Percentiles rank a stretch among this genome's conserved stretches.
Evolutionary conservation across 1,140 invertebrate genomes (phyloP).

Genomic region (Calliopsis andreniformis): DNA sequence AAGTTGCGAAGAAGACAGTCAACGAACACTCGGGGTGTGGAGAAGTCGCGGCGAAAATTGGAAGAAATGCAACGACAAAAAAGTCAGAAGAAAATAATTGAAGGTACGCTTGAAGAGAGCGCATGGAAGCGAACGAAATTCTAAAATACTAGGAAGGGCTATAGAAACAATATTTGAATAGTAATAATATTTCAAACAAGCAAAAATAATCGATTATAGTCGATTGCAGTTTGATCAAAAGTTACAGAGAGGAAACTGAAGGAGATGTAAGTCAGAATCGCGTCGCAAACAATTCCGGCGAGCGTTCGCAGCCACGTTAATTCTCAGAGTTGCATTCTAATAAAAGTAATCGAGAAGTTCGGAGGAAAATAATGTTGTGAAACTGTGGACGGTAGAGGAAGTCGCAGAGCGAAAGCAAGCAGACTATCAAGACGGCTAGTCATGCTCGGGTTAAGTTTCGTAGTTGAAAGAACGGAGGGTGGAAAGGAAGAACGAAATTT

Average conservation of each 20-base stretch:
- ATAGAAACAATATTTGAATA: no score
- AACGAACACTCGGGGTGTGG: neutral
- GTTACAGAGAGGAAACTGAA: conserved; percentile 12
- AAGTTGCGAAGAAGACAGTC: neutral
- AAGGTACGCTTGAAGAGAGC: conserved; percentile 15
- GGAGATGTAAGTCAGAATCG: conserved; percentile 27
- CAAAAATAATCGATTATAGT: conserved; percentile 8
- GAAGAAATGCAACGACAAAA: neutral
- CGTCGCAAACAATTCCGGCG: conserved; percentile 58
- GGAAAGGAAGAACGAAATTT: conserved; percentile 36
- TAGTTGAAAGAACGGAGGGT: conserved; percentile 1
- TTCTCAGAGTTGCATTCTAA: conserved; percentile 69
- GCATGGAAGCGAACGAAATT: no score
- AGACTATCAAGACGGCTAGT: conserved; percentile 36
- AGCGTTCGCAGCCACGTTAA: conserved; percentile 61
- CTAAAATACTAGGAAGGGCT: no score
- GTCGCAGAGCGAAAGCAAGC: neutral
- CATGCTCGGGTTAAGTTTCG: conserved; percentile 39
- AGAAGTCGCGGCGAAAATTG: conserved; percentile 9
- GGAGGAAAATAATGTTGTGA: conserved; percentile 71
- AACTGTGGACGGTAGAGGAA: conserved; percentile 33
- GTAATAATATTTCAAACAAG: no score
- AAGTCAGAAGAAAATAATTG: conserved; percentile 24
- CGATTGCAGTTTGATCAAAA: neutral
- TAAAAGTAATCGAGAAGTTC: conserved; percentile 73